Evolutionary conservation across 1,140 invertebrate species (phyloP).

Genomic region (Aphelenchoides avenae): DNA sequence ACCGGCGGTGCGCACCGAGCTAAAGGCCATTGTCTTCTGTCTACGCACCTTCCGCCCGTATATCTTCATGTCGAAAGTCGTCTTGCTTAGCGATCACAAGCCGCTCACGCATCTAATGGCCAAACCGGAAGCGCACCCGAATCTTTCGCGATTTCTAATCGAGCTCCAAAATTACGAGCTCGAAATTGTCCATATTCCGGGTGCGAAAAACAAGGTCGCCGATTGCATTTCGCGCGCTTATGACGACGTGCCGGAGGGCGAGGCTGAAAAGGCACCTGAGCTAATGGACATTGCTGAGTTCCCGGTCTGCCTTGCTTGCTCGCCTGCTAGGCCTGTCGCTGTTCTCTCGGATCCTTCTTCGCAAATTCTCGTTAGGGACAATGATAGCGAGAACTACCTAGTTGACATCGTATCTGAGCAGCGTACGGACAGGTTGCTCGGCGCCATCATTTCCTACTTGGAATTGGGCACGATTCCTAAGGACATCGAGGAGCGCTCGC

Average conservation of each 20-base stretch:
- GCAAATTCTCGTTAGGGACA: not conserved
- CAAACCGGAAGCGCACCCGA: slow-evolving; percentile 15
- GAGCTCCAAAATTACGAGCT: slow-evolving; percentile 16
- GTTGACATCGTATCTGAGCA: slow-evolving; percentile 7
- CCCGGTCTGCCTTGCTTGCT: not conserved
- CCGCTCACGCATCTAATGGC: slow-evolving; percentile 2
- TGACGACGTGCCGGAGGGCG: not conserved
- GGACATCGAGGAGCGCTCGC: not conserved
- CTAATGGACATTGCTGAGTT: slow-evolving; percentile 8
- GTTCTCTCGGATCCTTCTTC: not conserved
- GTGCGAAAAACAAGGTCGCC: slow-evolving; percentile 1
- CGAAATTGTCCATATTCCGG: slow-evolving; percentile 12
- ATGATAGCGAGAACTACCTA: slow-evolving; percentile 2
- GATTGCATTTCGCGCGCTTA: slow-evolving; percentile 5
- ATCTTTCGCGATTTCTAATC: slow-evolving; percentile 6
- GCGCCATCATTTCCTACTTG: slow-evolving; percentile 2
- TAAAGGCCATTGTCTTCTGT: slow-evolving; percentile 3
- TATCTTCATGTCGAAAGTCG: slow-evolving; percentile 8
- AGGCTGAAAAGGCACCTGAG: not conserved
- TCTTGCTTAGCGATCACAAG: slow-evolving; percentile 10
- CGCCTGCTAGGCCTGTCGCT: not conserved
- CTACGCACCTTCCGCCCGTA: slow-evolving; percentile 9
- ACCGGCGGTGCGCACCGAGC: slow-evolving; percentile 3
- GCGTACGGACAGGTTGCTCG: not conserved
- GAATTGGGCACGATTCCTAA: slow-evolving; percentile 4